Evolutionary conservation across 2,888 invertebrate species (phyloP).

Genomic region (Acrobasis consociella): DNA sequence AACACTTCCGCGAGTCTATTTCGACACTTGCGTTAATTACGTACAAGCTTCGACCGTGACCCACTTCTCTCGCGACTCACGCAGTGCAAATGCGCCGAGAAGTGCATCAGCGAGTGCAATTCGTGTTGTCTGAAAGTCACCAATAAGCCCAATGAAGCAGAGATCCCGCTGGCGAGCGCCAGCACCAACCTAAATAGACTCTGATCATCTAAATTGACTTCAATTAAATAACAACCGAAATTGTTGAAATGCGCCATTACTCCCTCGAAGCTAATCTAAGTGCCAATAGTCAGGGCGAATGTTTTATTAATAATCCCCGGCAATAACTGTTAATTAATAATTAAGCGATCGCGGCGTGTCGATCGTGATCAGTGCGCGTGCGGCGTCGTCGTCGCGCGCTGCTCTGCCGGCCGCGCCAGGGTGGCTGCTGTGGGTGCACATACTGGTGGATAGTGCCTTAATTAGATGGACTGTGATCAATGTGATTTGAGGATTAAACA

Average conservation of each 20-base stretch:
- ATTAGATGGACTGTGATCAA: neutral
- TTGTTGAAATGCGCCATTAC: constrained; percentile 83
- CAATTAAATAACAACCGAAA: constrained; percentile 84
- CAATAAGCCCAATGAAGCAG: constrained; percentile 83
- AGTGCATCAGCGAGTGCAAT: constrained; percentile 81
- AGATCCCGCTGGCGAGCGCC: constrained; percentile 81
- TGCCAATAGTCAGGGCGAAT: constrained; percentile 81
- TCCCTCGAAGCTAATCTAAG: constrained; percentile 82
- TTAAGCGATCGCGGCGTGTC: constrained; percentile 64
- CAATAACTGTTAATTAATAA: constrained; percentile 79
- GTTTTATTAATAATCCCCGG: constrained; percentile 79
- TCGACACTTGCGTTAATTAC: constrained; percentile 4
- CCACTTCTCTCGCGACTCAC: constrained; percentile 44
- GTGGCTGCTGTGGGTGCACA: neutral
- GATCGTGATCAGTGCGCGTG: constrained; percentile 63
- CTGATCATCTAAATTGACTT: constrained; percentile 84
- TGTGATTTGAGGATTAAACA: too few species aligned
- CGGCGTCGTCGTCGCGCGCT: constrained; percentile 36
- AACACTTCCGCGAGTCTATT: neutral
- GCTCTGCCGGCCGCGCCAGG: constrained; percentile 33
- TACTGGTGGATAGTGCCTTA: neutral
- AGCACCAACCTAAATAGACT: constrained; percentile 83
- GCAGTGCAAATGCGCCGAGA: constrained; percentile 68
- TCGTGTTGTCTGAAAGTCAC: constrained; percentile 83
- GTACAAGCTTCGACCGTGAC: constrained; percentile 41